Conservation (phyloP, 2,113 vertebrate species). For the Uropsilus gracilis region DNA sequence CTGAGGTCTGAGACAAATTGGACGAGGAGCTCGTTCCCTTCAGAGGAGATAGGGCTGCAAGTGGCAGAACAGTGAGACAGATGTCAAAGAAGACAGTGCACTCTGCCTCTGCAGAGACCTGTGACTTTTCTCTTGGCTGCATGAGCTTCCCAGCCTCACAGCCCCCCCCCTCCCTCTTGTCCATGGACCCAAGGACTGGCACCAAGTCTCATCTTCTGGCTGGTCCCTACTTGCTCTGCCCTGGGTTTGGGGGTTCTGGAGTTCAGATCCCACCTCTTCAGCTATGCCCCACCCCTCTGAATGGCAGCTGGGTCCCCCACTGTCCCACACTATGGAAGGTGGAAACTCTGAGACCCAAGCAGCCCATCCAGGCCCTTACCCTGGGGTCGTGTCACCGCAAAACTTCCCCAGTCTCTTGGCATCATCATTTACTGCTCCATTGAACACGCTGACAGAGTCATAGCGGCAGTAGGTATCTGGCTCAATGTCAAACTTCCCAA, state of each 20-base stretch:
- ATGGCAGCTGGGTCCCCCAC: neutral
- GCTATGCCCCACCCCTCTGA: neutral
- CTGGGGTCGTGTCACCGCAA: conserved; percentile 89
- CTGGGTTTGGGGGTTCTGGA: neutral
- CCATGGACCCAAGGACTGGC: neutral
- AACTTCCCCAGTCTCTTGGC: conserved; percentile 91
- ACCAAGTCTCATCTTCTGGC: too few species aligned
- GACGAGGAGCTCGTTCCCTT: conserved; percentile 92
- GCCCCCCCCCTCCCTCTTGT: neutral
- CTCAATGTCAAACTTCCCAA: conserved; percentile 93
- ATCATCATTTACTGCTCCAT: conserved; percentile 89
- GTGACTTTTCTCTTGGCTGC: too few species aligned
- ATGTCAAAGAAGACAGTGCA: neutral
- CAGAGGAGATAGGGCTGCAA: conserved; percentile 86
- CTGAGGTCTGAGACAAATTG: conserved; percentile 96
- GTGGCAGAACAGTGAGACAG: neutral
- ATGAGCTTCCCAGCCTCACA: neutral
- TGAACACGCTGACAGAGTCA: conserved; percentile 93
- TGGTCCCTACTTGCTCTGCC: neutral
- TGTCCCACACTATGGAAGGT: neutral
- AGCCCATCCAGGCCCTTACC: conserved; percentile 83
- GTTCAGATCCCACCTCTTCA: neutral
- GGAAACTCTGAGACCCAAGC: neutral
- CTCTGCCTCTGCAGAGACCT: neutral
- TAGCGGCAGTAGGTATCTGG: conserved; percentile 93